Evolutionary conservation across 2,888 invertebrate species (phyloP), one percentile per base, ranked within the genome.

Genomic region (Odontothrips loti): DNA sequence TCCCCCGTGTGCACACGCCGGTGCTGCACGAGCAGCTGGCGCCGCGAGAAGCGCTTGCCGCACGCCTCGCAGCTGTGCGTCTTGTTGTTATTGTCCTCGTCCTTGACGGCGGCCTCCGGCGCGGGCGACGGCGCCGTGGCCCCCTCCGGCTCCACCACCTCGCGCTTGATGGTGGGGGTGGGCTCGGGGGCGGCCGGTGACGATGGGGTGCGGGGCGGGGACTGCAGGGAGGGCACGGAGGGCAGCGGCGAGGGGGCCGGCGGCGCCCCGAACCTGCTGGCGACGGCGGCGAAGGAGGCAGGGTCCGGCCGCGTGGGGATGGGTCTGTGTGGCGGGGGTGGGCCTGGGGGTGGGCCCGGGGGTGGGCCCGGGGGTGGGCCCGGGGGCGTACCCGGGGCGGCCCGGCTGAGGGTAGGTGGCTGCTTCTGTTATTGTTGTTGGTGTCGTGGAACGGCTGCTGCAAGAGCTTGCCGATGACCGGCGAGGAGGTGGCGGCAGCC

Each of bases 391-490:
- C 34, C 2, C 3, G 34, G 2, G 34, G 6, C 34, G 47, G 75
- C 17, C 79, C 79, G 82, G 6, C 80, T 80, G 34, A 43, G 34
- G 29, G 80, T 82, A 43, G 75, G 75, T 68, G 68, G 11, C 80
- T 80, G 9, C 83, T 82, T 9, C 82, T 81, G 23, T 86, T 84
- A 83, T 86, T 86, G 82, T 87, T 87, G 82, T 86, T 86, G 79
- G 84, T 85, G 81, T 86, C 85, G 81, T 86, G 85, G 43, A 84
- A 83, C 47, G 80, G 80, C 68, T 80, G 43, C 79, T 83, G 79
- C 79, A 80, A 79, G 79, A 83, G 78, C 81, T 80, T 80, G n/a
- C 82, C 82, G 34, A 81, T 75, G 79, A 17, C 47, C 34, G 47
- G 81, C 79, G 79, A 79, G 23, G 79, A 4, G 79, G 78, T 34